These are phyloP conservation scores for Rhinolophus ferrumequinum DNA, from an alignment of 2,113 vertebrate species.

Conservation along the genomic window DNA sequence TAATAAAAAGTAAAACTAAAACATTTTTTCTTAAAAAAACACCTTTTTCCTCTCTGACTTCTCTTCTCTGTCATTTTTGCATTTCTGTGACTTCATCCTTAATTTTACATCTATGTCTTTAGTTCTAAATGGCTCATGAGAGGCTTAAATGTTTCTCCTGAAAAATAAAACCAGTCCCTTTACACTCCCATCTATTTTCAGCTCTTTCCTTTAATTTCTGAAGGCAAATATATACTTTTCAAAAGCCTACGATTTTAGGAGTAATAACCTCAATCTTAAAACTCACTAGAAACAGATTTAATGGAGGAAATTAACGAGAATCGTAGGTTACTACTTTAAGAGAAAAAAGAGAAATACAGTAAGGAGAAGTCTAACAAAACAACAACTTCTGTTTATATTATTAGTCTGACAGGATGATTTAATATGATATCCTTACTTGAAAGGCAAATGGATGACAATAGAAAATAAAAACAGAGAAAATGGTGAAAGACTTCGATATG, in stretches of 20 bases:
- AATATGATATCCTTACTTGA: constrained; percentile 16
- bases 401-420: background rate
- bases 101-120: background rate
- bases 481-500: background rate
- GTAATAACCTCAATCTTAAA: background rate
- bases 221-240: background rate
- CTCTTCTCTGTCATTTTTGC: background rate
- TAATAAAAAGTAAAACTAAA: background rate
- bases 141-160: constrained; percentile 30
- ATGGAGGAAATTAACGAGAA: constrained; percentile 9
- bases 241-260: constrained; percentile 34
- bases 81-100: constrained; percentile 17
- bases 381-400: background rate
- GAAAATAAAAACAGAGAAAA: constrained; percentile 34
- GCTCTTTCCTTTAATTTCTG: background rate
- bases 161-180: constrained; percentile 28
- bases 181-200: background rate
- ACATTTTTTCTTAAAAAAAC: background rate
- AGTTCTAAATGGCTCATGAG: background rate
- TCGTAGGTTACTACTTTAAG: background rate
- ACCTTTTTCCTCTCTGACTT: background rate
- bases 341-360: background rate
- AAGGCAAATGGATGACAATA: background rate
- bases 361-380: background rate
- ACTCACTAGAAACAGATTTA: constrained; percentile 18